Evolutionary conservation across 1,140 invertebrate genomes (phyloP), one percentile per base, ranked within the genome.

Genomic region (Zaprionus taronus): DNA sequence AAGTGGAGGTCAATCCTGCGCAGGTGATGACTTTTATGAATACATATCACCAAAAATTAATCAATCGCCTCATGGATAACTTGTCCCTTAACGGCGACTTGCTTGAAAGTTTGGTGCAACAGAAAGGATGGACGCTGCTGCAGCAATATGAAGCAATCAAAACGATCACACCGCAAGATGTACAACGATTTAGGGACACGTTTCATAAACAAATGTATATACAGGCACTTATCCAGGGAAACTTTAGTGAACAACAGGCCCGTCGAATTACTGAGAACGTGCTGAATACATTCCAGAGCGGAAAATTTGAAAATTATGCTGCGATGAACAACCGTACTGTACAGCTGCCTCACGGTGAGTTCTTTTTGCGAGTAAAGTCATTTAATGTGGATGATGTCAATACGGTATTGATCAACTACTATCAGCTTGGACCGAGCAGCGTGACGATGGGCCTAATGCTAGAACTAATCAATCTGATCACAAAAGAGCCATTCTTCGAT

Each of bases 401-500:
- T 93, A 98, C 97, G 3, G 94, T 97, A 24, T 95, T 98, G 14
- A 96, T 95, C 17, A 97, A 98, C 92, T 98, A 98, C 92, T 98
- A 98, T 93, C 98, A 99, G 93, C 95, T 94, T 12, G 96, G 96
- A 7, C 92, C 93, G 0, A 92, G 94, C 57, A 95, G 94, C 5
- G 93, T 96, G 0, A 93, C 94, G 55, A 93, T 95, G 36, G 95
- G 95, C 47, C 96, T 96, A 66, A 93, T 97, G 1, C 93, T 98
- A 5, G 97, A 98, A 91, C 91, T 98, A 2, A 91, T 98, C 24
- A 95, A 95, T 91, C 93, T 96, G 93, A 91, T 97, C 49, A 96
- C 96, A 93, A 95, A 97, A 86, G 98, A 99, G 93, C 97, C 97
- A 1, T 94, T 97, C 38, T 99, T 98, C 93, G 95, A 98, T 93